phyloP scores from a whole-genome alignment of 2,797 vertebrate genomes.

The Scolopax rusticola region DNA sequence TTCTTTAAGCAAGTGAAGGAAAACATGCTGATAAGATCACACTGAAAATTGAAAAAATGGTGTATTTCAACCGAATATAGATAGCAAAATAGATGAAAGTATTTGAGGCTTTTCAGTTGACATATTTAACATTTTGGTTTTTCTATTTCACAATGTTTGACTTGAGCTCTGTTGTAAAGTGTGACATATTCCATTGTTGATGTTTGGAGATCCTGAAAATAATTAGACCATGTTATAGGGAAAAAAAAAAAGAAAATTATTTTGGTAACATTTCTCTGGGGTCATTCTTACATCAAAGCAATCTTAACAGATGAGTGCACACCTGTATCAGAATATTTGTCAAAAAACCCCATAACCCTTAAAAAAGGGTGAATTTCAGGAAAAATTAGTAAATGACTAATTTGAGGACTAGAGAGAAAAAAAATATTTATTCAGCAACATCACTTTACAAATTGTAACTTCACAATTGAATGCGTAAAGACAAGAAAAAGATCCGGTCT shows the following conservation, averaged over 20 bases:
- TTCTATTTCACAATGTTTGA: not conserved
- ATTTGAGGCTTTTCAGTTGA: not conserved
- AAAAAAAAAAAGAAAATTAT: not conserved
- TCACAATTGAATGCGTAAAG: not conserved
- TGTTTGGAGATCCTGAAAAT: not conserved
- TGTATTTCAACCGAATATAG: not conserved
- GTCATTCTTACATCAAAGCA: not conserved
- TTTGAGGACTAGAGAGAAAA: not conserved
- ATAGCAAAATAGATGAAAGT: not conserved
- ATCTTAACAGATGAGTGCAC: not conserved
- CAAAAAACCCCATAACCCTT: accelerated
- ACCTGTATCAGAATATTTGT: not conserved
- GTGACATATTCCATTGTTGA: not conserved
- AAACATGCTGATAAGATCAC: not conserved
- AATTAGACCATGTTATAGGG: not conserved
- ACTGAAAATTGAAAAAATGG: not conserved
- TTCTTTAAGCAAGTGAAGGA: not conserved
- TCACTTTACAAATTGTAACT: not conserved
- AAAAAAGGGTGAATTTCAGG: not conserved
- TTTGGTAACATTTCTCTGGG: not conserved
- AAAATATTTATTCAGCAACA: not conserved
- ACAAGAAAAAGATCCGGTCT: not conserved
- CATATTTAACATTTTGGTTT: not conserved
- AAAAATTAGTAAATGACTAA: not conserved
- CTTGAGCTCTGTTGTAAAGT: not conserved